Evolutionary conservation across 2,113 vertebrate species (phyloP), one percentile per base, ranked within the genome.

Genomic region (Clarias macrocephalus): DNA sequence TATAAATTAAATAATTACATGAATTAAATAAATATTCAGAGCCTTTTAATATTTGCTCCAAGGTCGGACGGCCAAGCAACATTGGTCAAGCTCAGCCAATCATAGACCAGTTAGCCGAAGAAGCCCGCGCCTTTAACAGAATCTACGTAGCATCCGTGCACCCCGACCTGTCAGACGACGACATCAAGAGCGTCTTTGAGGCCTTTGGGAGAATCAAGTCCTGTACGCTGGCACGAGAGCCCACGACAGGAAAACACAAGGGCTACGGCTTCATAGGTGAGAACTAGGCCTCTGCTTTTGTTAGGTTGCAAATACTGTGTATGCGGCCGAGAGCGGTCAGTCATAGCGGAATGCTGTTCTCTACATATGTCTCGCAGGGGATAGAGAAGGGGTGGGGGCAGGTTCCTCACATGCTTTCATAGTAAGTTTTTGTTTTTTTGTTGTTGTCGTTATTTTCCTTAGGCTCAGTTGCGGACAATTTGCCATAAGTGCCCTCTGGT

Each of bases 171-270:
- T 99, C 98, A 0, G 98, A 99, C 0, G 98, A 99, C 0, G 98
- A 99, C 94, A 99, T 99, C 94, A 99, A 99, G 94, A 99, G 98
- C 0, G 98, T 99, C 33, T 99, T 99, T 77, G 98, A 99, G 91
- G 98, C 98, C 92, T 99, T 99, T 8, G 98, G 98, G 63, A 97
- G 98, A 95, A 99, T 99, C 88, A 99, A 99, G 90, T 98, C 97
- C 68, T 99, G 98, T 93, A 98, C 95, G 0, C 91, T 99, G 93
- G 98, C 97, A 85, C 95, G 98, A 81, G 98, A 99, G 88, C 98
- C 98, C 90, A 99, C 97, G 0, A 97, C 98, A 0, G 98, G 98
- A 77, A 97, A 98, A 85, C 98, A 99, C 95, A 97, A 98, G 91
- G 97, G 98, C 95, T 99, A 98, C 80, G 98, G 98, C 81, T 99